Evolutionary conservation across 2,888 invertebrate species (phyloP).

Genomic region (Pristionchus maxplancki): DNA sequence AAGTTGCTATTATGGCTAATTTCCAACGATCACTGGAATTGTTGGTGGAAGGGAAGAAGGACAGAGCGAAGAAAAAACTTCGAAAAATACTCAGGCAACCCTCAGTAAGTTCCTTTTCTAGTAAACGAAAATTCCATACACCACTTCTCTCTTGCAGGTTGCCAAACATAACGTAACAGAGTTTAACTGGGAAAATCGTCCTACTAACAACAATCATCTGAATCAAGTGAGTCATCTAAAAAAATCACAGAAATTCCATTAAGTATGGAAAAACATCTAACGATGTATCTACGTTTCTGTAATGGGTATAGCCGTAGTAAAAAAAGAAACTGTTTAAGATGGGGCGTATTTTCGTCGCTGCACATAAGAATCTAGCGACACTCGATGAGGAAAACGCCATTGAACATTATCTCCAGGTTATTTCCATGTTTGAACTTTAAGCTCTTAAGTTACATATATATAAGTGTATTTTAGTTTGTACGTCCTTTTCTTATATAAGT

Average conservation of each 20-base stretch:
- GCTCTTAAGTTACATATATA: too few species aligned
- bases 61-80: constrained; percentile 55
- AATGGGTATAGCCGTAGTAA: too few species aligned
- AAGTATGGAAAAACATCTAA: too few species aligned
- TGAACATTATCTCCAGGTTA: constrained; percentile 60
- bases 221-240: background rate
- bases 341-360: constrained; percentile 59
- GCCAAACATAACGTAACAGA: background rate
- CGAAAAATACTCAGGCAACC: constrained; percentile 58
- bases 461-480: too few species aligned
- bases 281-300: too few species aligned
- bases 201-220: constrained; percentile 2
- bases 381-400: constrained; percentile 54
- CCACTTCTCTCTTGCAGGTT: background rate
- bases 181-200: constrained; percentile 18
- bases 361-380: constrained; percentile 62
- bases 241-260: too few species aligned
- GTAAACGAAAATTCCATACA: background rate
- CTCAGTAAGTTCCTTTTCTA: constrained; percentile 48
- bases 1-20: constrained; percentile 58
- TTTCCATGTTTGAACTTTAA: constrained; percentile 9
- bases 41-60: constrained; percentile 55
- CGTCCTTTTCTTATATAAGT: too few species aligned
- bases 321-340: too few species aligned
- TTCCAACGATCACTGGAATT: constrained; percentile 57